These are phyloP conservation scores for Cataglyphis livida DNA, from an alignment of 2,888 invertebrate species.

Conservation along the genomic window DNA sequence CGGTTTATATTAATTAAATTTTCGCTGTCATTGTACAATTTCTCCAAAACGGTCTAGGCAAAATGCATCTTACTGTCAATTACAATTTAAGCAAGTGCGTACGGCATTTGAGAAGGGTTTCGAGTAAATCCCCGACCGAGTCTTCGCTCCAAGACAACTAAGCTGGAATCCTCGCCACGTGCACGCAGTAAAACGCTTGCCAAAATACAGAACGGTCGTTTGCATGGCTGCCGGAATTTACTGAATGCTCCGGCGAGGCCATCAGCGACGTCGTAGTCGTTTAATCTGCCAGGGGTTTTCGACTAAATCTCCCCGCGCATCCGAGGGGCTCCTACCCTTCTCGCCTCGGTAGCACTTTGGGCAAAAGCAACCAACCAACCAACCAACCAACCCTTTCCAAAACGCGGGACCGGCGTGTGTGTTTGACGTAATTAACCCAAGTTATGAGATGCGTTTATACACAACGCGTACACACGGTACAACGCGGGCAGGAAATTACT, in stretches of 20 bases:
- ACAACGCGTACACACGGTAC: slow-evolving; percentile 3
- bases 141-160: slow-evolving; percentile 11
- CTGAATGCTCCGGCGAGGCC: slow-evolving; percentile 66
- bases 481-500: slow-evolving; percentile 40
- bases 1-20: not conserved
- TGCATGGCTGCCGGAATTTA: slow-evolving; percentile 69
- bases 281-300: slow-evolving; percentile 63
- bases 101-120: slow-evolving; percentile 15
- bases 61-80: slow-evolving; percentile 25
- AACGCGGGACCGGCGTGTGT: slow-evolving; percentile 32
- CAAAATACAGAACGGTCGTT: slow-evolving; percentile 67
- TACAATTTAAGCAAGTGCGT: slow-evolving; percentile 30
- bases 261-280: slow-evolving; percentile 69
- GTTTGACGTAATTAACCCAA: slow-evolving; percentile 57
- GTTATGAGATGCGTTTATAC: slow-evolving; percentile 57
- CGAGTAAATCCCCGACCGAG: not conserved
- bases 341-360: slow-evolving; percentile 13
- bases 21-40: not conserved
- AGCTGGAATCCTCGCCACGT: slow-evolving; percentile 8
- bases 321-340: slow-evolving; percentile 24
- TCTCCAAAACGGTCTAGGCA: not conserved
- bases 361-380: slow-evolving; percentile 23
- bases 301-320: slow-evolving; percentile 40
- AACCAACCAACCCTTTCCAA: slow-evolving; percentile 25
- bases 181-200: slow-evolving; percentile 57